Conservation (phyloP, 2,888 invertebrate species). For the Scaptomyza tumidula region DNA sequence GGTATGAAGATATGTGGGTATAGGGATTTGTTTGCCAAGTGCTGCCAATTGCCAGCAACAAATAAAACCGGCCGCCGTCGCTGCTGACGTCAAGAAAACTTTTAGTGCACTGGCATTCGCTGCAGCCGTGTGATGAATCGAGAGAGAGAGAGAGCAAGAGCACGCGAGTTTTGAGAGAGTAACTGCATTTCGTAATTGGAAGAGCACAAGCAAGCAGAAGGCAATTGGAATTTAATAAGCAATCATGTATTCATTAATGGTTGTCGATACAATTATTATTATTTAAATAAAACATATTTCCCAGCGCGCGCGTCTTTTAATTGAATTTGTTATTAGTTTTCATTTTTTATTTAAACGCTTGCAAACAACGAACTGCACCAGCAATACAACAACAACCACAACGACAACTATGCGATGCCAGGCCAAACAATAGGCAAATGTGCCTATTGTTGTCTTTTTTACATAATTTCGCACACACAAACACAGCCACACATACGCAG, state of each 20-base stretch:
- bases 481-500: constrained; percentile 19
- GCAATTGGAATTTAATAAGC: constrained; percentile 58
- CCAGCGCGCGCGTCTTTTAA: constrained; percentile 25
- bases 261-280: constrained; percentile 47
- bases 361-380: constrained; percentile 6
- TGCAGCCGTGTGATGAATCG: constrained; percentile 41
- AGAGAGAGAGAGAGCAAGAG: constrained; percentile 22
- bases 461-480: constrained; percentile 69
- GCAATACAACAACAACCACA: constrained; percentile 25
- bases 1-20: constrained; percentile 19
- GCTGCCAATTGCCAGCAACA: constrained; percentile 34
- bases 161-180: constrained; percentile 25
- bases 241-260: constrained; percentile 46
- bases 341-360: constrained; percentile 39
- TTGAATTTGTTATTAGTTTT: constrained; percentile 49
- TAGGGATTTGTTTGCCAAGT: constrained; percentile 30
- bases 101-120: constrained; percentile 61
- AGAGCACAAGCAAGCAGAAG: constrained; percentile 36
- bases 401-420: constrained; percentile 30
- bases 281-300: constrained; percentile 30
- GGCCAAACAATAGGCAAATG: constrained; percentile 48
- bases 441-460: constrained; percentile 65
- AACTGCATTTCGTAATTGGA: constrained; percentile 55
- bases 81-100: constrained; percentile 57
- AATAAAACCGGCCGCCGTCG: constrained; percentile 47